Evolutionary conservation across 2,888 invertebrate genomes (phyloP).

Genomic region (Athalia circularis): DNA sequence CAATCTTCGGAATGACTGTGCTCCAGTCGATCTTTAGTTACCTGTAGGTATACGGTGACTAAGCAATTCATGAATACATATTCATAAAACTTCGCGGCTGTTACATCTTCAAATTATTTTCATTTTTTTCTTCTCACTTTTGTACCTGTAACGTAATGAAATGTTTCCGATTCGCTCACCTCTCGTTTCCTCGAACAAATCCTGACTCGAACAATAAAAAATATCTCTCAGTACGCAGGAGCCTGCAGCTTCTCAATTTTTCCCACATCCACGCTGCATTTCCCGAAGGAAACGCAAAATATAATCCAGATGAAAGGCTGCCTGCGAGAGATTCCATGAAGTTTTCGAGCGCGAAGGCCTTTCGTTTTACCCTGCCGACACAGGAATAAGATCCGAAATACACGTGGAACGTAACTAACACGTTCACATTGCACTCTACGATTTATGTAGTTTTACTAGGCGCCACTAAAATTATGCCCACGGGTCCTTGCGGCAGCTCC

Average conservation of each 20-base stretch:
- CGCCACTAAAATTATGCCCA: slow-evolving; percentile 27
- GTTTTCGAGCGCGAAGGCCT: neutral
- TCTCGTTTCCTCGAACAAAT: neutral
- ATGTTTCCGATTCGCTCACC: neutral
- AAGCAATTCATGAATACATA: neutral
- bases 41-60: neutral
- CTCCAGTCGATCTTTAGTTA: slow-evolving; percentile 16
- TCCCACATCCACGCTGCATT: neutral
- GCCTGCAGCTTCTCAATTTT: neutral
- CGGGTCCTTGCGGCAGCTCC: neutral
- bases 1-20: slow-evolving; percentile 25
- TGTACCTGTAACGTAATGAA: neutral
- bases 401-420: neutral
- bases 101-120: neutral
- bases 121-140: neutral
- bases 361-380: neutral
- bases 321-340: neutral
- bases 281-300: neutral
- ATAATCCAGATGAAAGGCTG: slow-evolving; percentile 23
- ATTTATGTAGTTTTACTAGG: neutral
- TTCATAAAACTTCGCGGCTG: neutral
- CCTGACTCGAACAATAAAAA: neutral
- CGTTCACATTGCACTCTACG: slow-evolving; percentile 19
- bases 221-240: neutral
- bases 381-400: neutral